Base-by-base conservation (phyloP, 2,888 invertebrate genomes). In the Phorcus lineatus region DNA sequence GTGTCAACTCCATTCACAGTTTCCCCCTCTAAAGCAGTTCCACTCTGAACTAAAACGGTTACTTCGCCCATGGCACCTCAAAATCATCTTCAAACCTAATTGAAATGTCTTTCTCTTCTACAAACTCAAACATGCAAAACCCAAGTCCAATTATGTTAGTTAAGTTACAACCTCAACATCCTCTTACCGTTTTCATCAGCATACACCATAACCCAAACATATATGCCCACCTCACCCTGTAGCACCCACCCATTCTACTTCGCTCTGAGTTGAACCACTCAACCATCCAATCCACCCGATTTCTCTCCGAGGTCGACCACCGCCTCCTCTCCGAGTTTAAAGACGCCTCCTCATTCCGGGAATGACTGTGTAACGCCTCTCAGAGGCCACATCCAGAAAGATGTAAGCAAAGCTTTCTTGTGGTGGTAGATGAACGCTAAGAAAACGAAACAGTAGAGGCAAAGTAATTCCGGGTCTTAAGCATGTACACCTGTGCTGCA, bases 391-490 rank as follows among this genome's bases (percentile, higher is more conserved):
- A 40, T 70, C 40, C 70, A 70, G 36, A n/a, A n/a, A 70, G 17
- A 40, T 70, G 70, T 40, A 36, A 16, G 31, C 16, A 19, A 70
- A 70, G 9, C 70, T n/a, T 9, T 28, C 28, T 16, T 31, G 70
- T 40, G 40, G 70, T 70, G 19, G 36, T 31, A 9, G n/a, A 36
- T 70, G 31, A 36, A 70, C 40, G 19, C 36, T 17, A 31, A 31
- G 70, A 70, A 70, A 40, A n/a, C 70, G 70, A 70, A 70, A 70
- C 70, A 36, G 36, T 36, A 70, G 70, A 70, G 40, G 70, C 17
- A 31, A 19, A 70, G 36, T 70, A 70, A 40, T 70, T 40, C 70
- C 40, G 70, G 70, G 19, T 70, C 40, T 19, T 62, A 70, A 70
- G 31, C 70, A 70, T 24, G 70, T 36, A 36, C 70, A 70, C 70